Percentiles rank a stretch among this genome's conserved stretches.
phyloP scores from a whole-genome alignment of 2,797 vertebrate genomes.

The Enteromius treurensis region DNA sequence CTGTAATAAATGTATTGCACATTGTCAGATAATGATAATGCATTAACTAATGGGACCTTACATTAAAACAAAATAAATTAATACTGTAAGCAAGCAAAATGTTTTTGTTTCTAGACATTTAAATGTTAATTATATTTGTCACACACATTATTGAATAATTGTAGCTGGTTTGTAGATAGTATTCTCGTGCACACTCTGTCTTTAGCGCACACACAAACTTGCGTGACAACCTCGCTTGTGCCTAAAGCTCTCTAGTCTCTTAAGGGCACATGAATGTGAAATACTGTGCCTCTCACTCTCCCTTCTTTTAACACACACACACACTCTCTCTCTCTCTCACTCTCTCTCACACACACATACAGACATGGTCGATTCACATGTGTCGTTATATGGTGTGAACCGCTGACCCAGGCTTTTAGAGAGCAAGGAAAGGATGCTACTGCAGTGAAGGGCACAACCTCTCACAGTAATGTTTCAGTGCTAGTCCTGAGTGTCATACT shows the following conservation, averaged over 20 bases:
- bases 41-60: neutral
- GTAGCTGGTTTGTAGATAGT: neutral
- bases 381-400: conserved; percentile 52
- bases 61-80: neutral
- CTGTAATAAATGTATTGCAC: neutral
- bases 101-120: neutral
- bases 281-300: conserved; percentile 35
- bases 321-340: neutral
- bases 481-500: conserved; percentile 7
- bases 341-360: conserved; percentile 43
- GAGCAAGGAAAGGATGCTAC: conserved; percentile 36
- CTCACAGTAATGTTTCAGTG: conserved; percentile 29
- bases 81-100: neutral
- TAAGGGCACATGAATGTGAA: conserved; percentile 56
- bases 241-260: conserved; percentile 58
- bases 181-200: conserved; percentile 20
- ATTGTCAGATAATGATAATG: neutral
- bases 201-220: conserved; percentile 40
- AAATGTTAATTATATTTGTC: neutral
- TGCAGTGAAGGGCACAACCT: conserved; percentile 43
- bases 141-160: conserved; percentile 29
- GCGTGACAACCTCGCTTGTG: conserved; percentile 59
- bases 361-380: conserved; percentile 49
- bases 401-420: conserved; percentile 56
- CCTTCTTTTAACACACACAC: conserved; percentile 5